phyloP scores from a whole-genome alignment of 2,797 vertebrate genomes.

The Arnoldichthys spilopterus region DNA sequence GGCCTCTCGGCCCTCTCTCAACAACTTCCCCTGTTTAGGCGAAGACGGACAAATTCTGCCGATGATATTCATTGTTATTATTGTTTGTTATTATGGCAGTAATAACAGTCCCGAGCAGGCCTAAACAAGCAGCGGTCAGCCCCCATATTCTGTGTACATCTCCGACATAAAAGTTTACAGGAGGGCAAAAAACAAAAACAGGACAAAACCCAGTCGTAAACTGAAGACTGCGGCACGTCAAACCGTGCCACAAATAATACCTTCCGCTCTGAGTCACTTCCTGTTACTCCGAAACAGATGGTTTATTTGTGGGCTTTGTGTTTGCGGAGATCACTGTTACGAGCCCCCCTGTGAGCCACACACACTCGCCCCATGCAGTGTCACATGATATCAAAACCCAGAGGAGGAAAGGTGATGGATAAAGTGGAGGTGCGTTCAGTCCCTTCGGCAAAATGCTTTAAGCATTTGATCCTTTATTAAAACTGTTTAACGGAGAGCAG shows the following conservation, averaged over 20 bases:
- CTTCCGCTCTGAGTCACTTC: constrained; percentile 73
- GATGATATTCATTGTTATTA: constrained; percentile 71
- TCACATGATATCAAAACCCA: constrained; percentile 34
- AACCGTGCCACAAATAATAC: constrained; percentile 73
- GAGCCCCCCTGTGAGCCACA: not conserved
- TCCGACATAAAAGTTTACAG: constrained; percentile 75
- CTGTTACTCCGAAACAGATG: constrained; percentile 65
- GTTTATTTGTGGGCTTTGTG: constrained; percentile 69
- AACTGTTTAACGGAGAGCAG: too few species aligned
- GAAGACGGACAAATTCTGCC: constrained; percentile 46
- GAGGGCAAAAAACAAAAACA: constrained; percentile 79
- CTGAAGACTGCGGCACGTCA: constrained; percentile 74
- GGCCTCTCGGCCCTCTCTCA: not conserved
- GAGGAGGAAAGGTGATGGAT: constrained; percentile 62
- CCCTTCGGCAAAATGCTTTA: not conserved
- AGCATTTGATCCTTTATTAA: not conserved
- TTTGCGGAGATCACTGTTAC: constrained; percentile 59
- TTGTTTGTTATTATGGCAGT: constrained; percentile 71
- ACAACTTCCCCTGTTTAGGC: constrained; percentile 17
- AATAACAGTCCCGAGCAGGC: constrained; percentile 75
- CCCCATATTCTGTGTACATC: constrained; percentile 80
- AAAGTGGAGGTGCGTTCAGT: not conserved
- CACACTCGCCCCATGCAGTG: not conserved
- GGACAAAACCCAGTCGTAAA: constrained; percentile 73
- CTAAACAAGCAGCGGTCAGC: constrained; percentile 77